Evolutionary conservation across 2,888 invertebrate species (phyloP).

Genomic region (Pollenia griseotomentosa): DNA sequence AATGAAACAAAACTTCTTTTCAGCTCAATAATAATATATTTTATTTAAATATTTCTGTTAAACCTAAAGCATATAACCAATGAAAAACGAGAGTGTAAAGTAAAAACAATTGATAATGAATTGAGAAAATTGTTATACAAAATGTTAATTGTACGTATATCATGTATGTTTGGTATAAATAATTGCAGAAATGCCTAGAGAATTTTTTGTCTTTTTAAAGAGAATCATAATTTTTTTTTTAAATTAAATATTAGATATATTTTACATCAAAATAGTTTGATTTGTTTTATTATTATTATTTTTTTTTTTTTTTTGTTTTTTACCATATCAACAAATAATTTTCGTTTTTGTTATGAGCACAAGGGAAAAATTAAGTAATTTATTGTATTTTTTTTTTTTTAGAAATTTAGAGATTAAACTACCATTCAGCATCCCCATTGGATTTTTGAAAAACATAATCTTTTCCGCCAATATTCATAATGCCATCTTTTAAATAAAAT

Average conservation of each 20-base stretch:
- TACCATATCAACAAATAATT: slow-evolving; percentile 32
- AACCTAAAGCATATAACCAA: slow-evolving; percentile 50
- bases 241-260: slow-evolving; percentile 33
- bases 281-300: slow-evolving; percentile 20
- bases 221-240: slow-evolving; percentile 5
- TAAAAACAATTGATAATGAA: slow-evolving; percentile 49
- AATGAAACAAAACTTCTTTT: slow-evolving; percentile 19
- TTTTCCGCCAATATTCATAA: slow-evolving; percentile 99
- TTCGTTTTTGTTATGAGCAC: slow-evolving; percentile 56
- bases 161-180: slow-evolving; percentile 25
- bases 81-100: slow-evolving; percentile 49
- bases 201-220: slow-evolving; percentile 45
- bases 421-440: slow-evolving; percentile 99
- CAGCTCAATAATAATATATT: slow-evolving; percentile 28
- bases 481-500: slow-evolving; percentile 99
- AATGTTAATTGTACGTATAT: slow-evolving; percentile 53
- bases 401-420: slow-evolving; percentile 79
- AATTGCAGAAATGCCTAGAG: slow-evolving; percentile 31
- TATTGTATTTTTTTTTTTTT: slow-evolving; percentile 8
- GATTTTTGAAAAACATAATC: slow-evolving; percentile 99
- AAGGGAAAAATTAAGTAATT: slow-evolving; percentile 61
- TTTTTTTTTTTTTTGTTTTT: slow-evolving; percentile 24
- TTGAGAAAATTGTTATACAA: slow-evolving; percentile 39
- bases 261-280: slow-evolving; percentile 28
- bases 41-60: slow-evolving; percentile 42